Evolutionary conservation across 2,113 vertebrate genomes (phyloP).

Genomic region (Felis chaus): DNA sequence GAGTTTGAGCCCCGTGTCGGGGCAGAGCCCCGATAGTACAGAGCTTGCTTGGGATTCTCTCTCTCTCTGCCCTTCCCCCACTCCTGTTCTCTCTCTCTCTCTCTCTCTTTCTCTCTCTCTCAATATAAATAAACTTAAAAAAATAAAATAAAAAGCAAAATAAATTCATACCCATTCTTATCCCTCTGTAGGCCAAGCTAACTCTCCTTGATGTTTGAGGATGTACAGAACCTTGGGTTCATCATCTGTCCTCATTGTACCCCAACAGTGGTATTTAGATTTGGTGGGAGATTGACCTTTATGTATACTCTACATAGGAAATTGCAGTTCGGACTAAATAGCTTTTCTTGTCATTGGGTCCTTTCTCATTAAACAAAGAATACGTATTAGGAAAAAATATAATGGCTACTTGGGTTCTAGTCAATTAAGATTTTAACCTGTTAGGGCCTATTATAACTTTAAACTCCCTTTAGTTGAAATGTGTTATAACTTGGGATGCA

Average conservation of each 20-base stretch:
- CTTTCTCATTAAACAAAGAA: not conserved
- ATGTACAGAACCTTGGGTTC: no score
- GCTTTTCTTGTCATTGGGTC: not conserved
- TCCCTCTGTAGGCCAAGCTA: not conserved
- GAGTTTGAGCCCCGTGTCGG: no score
- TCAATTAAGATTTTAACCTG: not conserved
- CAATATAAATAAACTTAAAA: no score
- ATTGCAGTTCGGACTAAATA: not conserved
- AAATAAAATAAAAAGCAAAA: not conserved
- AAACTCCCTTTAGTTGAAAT: not conserved
- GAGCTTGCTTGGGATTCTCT: no score
- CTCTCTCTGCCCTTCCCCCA: no score
- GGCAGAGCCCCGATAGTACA: no score
- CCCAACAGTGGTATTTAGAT: not conserved
- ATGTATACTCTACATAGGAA: not conserved
- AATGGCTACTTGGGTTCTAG: not conserved
- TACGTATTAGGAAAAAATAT: not conserved
- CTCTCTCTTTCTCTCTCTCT: no score
- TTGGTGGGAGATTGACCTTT: no score
- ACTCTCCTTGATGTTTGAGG: not conserved
- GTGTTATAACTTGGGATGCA: not conserved
- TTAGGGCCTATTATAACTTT: not conserved
- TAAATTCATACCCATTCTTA: not conserved
- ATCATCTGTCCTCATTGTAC: not conserved
- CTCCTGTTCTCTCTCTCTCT: no score